Percentiles rank a stretch among this genome's conserved stretches.
Evolutionary conservation across 2,797 vertebrate genomes (phyloP).

Genomic region (Dallia pectoralis): DNA sequence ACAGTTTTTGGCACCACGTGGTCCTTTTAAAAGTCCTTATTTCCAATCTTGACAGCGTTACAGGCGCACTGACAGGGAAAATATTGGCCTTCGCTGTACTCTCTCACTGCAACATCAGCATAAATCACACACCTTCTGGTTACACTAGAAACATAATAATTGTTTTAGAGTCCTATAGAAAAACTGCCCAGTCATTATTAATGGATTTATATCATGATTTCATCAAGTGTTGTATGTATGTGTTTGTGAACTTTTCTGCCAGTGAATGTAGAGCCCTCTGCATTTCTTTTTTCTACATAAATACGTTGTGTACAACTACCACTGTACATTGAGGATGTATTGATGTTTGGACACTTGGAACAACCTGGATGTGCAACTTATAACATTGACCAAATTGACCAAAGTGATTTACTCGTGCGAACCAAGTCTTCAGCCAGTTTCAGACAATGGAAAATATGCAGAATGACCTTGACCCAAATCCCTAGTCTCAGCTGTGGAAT

Average conservation of each 20-base stretch:
- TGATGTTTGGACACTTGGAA: background rate
- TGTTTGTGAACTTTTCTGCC: background rate
- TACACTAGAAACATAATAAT: conserved; percentile 17
- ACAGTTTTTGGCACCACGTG: background rate
- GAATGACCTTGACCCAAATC: conserved; percentile 1
- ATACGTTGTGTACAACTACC: no score
- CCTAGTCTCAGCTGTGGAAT: background rate
- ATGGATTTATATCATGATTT: background rate
- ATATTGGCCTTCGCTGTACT: background rate
- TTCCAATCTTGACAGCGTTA: background rate
- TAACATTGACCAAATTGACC: background rate
- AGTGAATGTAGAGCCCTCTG: no score
- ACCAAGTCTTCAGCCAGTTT: background rate
- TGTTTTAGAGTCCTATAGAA: background rate
- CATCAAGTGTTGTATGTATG: background rate
- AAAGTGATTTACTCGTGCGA: background rate
- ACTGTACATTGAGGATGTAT: no score
- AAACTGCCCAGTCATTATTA: background rate
- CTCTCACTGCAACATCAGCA: background rate
- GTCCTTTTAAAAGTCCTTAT: background rate
- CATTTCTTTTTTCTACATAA: no score
- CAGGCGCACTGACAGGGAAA: background rate
- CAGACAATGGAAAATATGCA: background rate
- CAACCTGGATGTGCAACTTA: background rate
- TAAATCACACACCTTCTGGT: conserved; percentile 20